Evolutionary conservation across 2,888 invertebrate genomes (phyloP), one percentile per base, ranked within the genome.

Genomic region (Caenorhabditis zanzibari): DNA sequence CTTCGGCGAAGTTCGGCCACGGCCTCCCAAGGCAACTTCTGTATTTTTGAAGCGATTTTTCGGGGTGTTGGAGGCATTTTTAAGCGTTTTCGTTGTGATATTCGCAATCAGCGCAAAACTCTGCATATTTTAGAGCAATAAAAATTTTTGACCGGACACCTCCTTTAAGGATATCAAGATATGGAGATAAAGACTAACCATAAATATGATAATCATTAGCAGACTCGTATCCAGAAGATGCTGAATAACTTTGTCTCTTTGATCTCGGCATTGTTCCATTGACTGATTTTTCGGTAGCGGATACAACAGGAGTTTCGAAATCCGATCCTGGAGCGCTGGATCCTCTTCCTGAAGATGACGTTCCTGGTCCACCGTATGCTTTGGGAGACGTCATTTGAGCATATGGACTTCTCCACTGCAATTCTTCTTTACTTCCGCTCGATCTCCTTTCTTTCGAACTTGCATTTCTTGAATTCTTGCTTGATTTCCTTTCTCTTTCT

Each of bases 171-270:
- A n/a, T n/a, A n/a, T n/a, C 14, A 32, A 32, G 1, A 32, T 35
- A 2, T 32, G 10, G 5, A 44, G 4, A 7, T 12, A 26, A 24
- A 41, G 38, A 58, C 86, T 84, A 26, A 89, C 88, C 41, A 79
- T 85, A 85, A 54, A 82, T 84, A 83, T 87, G 85, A 84, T 87
- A 86, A 71, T 88, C 86, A 85, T 88, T 85, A 26, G 85, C 87
- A 54, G 82, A 85, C 64, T 86, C 87, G 74, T 88, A 88, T 41
- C 88, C 90, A 54, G 86, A 85, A 24, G 88, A 87, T 12, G 88
- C 87, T 52, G 89, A 89, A 61, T 88, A 88, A 59, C 82, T 82
- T 38, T 87, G 86, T 61, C 88, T 58, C 59, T 88, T 88, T 32
- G 82, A 84, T 49, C 79, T 35, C 16, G 79, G 79, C 68, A 79